Evolutionary conservation across 2,888 invertebrate species (phyloP), one percentile per base, ranked within the genome.

Genomic region (Hyalella azteca): DNA sequence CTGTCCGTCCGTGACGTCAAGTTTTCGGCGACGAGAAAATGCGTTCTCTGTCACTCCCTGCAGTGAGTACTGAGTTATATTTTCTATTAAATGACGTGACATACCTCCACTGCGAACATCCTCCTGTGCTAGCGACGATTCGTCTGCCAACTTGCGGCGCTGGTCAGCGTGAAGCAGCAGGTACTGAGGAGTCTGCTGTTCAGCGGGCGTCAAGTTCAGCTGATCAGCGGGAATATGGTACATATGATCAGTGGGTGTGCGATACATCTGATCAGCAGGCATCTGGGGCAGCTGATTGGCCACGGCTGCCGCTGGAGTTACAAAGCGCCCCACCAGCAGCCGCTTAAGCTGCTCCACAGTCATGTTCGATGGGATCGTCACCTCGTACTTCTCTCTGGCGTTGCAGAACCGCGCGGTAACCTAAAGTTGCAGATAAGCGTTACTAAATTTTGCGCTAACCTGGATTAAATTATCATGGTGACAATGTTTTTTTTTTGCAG

Each of bases 251-350:
- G 29, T 36, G 15, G 45, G 45, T 11, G 45, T 11, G 15, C 11
- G 45, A 15, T 9, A 11, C 15, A 9, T 32, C 29, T 66, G n/a
- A 26, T 54, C 36, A 0, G 39, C 3, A 29, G 66, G 36, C 32
- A 54, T 9, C 29, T 54, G 1, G 26, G n/a, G n/a, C n/a, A n/a
- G n/a, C n/a, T n/a, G n/a, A n/a, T n/a, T 11, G 45, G 45, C 45
- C 45, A 45, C 45, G 45, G 45, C 45, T 11, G 45, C 66, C 19
- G 36, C 32, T 7, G 66, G 66, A 15, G 66, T 15, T 5, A 11
- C 66, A 50, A 81, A 81, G 73, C 79, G 81, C 19, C 78, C 81
- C 3, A 82, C 54, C 22, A 81, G 79, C 81, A 82, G 78, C 22
- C 48, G 76, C 81, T 82, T 82, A 11, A 81, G 45, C 11, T 66